Conservation (phyloP, 2,113 vertebrate genomes). For the Dicrurus megarhynchus region DNA sequence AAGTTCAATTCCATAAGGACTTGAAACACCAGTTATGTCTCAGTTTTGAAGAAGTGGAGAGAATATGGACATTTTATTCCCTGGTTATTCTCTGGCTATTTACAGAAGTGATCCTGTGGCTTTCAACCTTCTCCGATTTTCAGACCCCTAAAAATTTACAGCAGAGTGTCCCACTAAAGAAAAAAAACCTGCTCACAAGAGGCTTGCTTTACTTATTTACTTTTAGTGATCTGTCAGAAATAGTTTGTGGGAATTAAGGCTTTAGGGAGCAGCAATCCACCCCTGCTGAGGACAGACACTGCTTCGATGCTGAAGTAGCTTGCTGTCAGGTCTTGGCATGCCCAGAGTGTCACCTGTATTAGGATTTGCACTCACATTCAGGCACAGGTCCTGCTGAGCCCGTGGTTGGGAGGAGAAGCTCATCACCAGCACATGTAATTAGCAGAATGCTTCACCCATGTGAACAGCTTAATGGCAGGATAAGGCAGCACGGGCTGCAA, state of each 20-base stretch:
- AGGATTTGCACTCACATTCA: not conserved
- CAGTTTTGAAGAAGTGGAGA: not conserved
- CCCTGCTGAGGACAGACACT: not conserved
- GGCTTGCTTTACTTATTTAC: not conserved
- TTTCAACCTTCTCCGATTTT: not conserved
- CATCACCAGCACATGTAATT: not conserved
- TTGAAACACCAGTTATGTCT: not conserved
- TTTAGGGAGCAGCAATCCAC: not conserved
- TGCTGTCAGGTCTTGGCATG: not conserved
- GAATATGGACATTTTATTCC: not conserved
- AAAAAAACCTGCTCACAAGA: not conserved
- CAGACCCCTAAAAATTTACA: not conserved
- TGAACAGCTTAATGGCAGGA: not conserved
- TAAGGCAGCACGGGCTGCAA: not conserved
- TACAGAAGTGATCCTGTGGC: not conserved
- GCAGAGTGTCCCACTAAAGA: not conserved
- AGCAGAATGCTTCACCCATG: not conserved
- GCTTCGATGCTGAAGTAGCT: not conserved
- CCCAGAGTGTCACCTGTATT: not conserved
- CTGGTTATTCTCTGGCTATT: not conserved
- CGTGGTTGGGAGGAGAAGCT: not conserved
- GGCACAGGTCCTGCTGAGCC: not conserved
- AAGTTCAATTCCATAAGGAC: not conserved
- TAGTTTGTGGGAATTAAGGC: not conserved
- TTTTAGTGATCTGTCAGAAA: not conserved